Evolutionary conservation across 2,888 invertebrate genomes (phyloP).

Genomic region (Nesidiocoris tenuis): DNA sequence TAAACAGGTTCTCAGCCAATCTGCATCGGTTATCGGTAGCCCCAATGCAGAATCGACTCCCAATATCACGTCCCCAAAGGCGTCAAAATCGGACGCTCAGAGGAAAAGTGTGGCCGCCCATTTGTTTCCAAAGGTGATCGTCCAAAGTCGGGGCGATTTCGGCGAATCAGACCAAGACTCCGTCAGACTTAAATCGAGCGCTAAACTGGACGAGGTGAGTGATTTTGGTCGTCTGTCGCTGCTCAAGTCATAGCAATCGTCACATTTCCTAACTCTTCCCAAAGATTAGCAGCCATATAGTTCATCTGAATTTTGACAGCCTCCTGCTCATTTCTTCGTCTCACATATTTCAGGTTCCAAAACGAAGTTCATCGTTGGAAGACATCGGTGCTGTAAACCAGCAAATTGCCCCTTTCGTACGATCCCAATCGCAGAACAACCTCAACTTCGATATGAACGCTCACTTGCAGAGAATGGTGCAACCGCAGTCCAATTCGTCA

Average conservation of each 20-base stretch:
- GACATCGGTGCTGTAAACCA: conserved; percentile 8
- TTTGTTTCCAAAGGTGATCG: conserved; percentile 48
- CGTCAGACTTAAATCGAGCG: neutral
- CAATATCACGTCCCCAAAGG: conserved; percentile 36
- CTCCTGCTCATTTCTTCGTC: neutral
- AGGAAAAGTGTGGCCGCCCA: conserved; percentile 1
- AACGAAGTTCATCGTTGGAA: conserved; percentile 25
- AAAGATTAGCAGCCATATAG: neutral
- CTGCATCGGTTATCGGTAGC: conserved; percentile 42
- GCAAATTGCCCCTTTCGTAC: conserved; percentile 1
- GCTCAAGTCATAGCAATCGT: neutral
- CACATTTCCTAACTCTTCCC: neutral
- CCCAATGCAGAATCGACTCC: conserved; percentile 55
- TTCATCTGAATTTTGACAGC: neutral
- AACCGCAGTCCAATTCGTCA: conserved; percentile 21
- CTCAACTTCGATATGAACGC: conserved; percentile 14
- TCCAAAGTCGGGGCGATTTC: conserved; percentile 15
- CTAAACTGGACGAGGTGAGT: conserved; percentile 18
- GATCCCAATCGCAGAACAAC: conserved; percentile 28
- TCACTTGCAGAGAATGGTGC: conserved; percentile 23
- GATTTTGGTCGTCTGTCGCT: no score
- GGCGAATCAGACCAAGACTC: conserved; percentile 10
- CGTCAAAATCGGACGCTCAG: neutral
- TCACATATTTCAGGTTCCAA: conserved; percentile 6
- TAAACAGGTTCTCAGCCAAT: conserved; percentile 7